Evolutionary conservation across 2,888 invertebrate species (phyloP), one percentile per base, ranked within the genome.

Genomic region (Junonia oenone): DNA sequence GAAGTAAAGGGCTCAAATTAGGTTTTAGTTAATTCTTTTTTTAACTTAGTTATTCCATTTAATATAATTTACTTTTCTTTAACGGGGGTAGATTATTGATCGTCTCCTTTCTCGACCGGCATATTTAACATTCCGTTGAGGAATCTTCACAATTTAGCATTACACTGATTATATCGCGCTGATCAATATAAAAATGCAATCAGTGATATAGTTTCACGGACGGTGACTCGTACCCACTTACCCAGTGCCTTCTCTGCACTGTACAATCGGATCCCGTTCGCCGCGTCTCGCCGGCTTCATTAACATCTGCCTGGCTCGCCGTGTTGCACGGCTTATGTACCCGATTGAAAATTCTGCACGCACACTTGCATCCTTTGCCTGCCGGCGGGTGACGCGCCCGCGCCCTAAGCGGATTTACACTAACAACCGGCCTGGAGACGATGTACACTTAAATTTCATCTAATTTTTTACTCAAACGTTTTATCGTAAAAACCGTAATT

Each of bases 361-460:
- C 79, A 83, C 72, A 76, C 73, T 74, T 68, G 68, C 72, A 71
- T 68, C 69, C 68, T 70, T 65, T 67, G 67, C 72, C 64, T 65
- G 67, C 72, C 66, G 65, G 62, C 65, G 69, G 65, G 68, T 63
- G 61, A 58, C 59, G 59, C 63, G 56, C 58, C 55, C 54, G 74
- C 76, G 71, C 78, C 78, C 77, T 73, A 64, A 68, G 72, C 75
- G 77, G 76, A 81, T 78, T 83, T 75, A 80, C 78, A 79, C 71
- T 66, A 72, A 58, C 73, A 75, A 68, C 59, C 49, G 19, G 54
- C 62, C 59, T 62, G 61, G 61, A 61, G 56, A 65, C 58, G 43
- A 45, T 51, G 46, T 13, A 49, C 54, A 45, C 50, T 49, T 55
- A 52, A 59, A 59, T 11, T 40, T 40, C 6, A 19, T 40, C 17